These are phyloP conservation scores for Enteromius argenteus DNA, from an alignment of 2,797 vertebrate genomes.

Conservation along the genomic window DNA sequence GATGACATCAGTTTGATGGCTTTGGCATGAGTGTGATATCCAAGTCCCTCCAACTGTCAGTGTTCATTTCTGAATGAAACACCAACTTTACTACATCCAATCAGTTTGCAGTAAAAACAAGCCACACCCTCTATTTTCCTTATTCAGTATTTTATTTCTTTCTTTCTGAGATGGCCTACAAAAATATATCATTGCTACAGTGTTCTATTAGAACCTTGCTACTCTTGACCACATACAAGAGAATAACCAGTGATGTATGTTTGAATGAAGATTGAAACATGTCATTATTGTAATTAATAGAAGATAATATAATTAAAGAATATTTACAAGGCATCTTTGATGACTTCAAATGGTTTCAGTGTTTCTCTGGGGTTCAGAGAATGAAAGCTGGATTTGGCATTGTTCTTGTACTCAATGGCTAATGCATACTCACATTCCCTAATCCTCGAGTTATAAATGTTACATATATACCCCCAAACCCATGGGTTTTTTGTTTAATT, in stretches of 20 bases:
- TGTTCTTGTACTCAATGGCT: conserved; percentile 43
- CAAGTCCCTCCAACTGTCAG: too few relatives aligned
- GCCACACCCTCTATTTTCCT: too few relatives aligned
- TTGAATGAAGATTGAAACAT: conserved; percentile 32
- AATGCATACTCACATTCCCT: conserved; percentile 41
- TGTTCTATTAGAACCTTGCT: neutral
- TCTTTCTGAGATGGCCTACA: neutral
- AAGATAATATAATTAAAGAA: conserved; percentile 1
- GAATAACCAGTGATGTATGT: conserved; percentile 5
- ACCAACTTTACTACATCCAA: too few relatives aligned
- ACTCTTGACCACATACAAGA: neutral
- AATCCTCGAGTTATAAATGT: conserved; percentile 73
- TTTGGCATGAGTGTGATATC: too few relatives aligned
- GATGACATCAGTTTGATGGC: too few relatives aligned
- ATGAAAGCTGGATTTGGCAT: conserved; percentile 75
- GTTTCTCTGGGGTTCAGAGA: conserved; percentile 53
- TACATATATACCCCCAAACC: conserved; percentile 66
- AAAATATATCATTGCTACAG: neutral
- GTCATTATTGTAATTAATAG: conserved; percentile 33
- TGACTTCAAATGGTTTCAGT: neutral
- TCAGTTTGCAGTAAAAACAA: too few relatives aligned
- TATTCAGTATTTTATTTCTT: too few relatives aligned
- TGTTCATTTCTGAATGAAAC: too few relatives aligned
- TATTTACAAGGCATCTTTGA: neutral
- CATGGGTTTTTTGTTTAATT: conserved; percentile 75